phyloP scores from a whole-genome alignment of 2,888 invertebrate species.

The Agriopis leucophaearia region DNA sequence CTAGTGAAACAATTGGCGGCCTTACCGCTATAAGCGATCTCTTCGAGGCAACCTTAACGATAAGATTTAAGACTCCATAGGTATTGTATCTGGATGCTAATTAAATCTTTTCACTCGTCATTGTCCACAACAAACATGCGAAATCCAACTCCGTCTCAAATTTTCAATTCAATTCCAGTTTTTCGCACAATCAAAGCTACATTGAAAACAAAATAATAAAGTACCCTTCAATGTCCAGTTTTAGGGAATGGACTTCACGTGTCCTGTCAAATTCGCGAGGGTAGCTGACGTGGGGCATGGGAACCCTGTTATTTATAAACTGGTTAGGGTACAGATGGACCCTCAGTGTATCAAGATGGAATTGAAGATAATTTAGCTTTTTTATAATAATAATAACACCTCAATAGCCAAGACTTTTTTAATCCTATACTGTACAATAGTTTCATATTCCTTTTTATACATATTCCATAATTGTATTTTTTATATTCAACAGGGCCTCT shows the following conservation, averaged over 20 bases:
- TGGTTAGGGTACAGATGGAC: constrained; percentile 7
- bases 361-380: not conserved
- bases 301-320: constrained; percentile 32
- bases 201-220: constrained; percentile 5
- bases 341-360: not conserved
- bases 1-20: too few relatives aligned
- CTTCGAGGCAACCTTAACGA: too few relatives aligned
- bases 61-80: too few relatives aligned
- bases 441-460: too few relatives aligned
- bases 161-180: not conserved
- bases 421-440: too few relatives aligned
- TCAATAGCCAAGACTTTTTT: too few relatives aligned
- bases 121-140: not conserved
- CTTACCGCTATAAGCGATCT: too few relatives aligned
- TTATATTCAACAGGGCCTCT: too few relatives aligned
- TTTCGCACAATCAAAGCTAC: constrained; percentile 21
- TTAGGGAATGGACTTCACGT: constrained; percentile 27
- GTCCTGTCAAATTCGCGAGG: constrained; percentile 28
- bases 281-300: not conserved
- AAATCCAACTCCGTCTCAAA: constrained; percentile 1
- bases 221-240: constrained; percentile 17
- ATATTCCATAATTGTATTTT: too few relatives aligned
- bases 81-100: too few relatives aligned
- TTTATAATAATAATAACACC: too few relatives aligned
- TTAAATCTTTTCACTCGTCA: not conserved